Evolutionary conservation across 2,797 vertebrate species (phyloP).

Genomic region (Phrynocephalus vlangalii): DNA sequence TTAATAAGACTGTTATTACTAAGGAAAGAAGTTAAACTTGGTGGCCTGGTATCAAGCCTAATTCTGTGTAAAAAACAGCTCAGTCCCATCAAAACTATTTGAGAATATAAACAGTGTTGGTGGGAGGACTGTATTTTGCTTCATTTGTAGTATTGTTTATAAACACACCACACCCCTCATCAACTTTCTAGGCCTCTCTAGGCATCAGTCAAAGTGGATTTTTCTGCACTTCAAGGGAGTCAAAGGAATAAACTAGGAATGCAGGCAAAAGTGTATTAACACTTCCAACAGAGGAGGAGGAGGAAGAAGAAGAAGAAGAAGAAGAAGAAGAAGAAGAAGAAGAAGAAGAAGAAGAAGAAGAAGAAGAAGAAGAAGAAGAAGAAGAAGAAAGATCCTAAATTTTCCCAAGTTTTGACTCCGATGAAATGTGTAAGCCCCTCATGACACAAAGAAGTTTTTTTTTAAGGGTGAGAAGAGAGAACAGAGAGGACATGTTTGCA

Average conservation of each 20-base stretch:
- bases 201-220: neutral
- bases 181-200: neutral
- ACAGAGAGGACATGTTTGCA: slow-evolving; percentile 48
- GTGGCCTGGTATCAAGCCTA: neutral
- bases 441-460: neutral
- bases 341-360: slow-evolving; percentile 2
- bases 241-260: fast-evolving
- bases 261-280: slow-evolving; percentile 7
- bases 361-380: slow-evolving; percentile 20
- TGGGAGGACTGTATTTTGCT: neutral
- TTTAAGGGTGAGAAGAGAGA: slow-evolving; percentile 48
- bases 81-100: neutral
- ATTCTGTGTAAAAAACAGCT: neutral
- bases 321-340: too few relatives aligned
- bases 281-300: slow-evolving; percentile 33
- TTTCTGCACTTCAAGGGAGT: neutral
- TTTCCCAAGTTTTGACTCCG: slow-evolving; percentile 32
- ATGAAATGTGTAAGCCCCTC: slow-evolving; percentile 55
- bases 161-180: neutral
- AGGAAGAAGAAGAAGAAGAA: too few relatives aligned
- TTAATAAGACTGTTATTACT: neutral
- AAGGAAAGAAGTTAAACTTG: neutral
- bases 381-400: slow-evolving; percentile 45
- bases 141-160: neutral
- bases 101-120: too few relatives aligned